phyloP scores from a whole-genome alignment of 2,113 vertebrate species.

The Aspidoscelis tigris region DNA sequence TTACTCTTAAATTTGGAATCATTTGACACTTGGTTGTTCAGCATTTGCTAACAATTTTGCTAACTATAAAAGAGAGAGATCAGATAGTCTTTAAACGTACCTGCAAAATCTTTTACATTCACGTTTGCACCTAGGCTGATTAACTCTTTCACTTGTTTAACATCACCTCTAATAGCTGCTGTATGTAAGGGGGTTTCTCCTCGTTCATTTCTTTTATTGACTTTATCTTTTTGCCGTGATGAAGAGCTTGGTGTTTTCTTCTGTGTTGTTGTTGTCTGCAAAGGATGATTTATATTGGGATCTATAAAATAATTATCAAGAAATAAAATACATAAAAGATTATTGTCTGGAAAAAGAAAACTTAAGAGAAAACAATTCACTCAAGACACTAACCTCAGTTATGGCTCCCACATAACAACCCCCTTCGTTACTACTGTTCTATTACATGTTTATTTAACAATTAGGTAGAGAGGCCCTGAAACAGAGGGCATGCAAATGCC shows the following conservation, averaged over 20 bases:
- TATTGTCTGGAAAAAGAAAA: too few relatives aligned
- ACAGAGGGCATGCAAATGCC: too few relatives aligned
- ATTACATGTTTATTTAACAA: too few relatives aligned
- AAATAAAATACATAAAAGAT: neutral
- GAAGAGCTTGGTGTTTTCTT: conserved; percentile 93
- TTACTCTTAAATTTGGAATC: neutral
- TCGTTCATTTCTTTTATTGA: conserved; percentile 98
- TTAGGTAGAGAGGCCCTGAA: too few relatives aligned
- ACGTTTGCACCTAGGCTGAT: conserved; percentile 97
- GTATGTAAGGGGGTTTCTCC: conserved; percentile 97
- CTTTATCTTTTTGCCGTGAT: conserved; percentile 96
- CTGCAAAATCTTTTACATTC: conserved; percentile 99
- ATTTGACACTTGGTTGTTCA: neutral
- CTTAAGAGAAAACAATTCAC: too few relatives aligned
- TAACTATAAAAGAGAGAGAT: neutral
- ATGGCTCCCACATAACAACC: too few relatives aligned
- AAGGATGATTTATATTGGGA: conserved; percentile 91
- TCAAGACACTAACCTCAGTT: too few relatives aligned
- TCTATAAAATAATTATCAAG: conserved; percentile 77
- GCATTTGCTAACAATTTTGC: neutral
- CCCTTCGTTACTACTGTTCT: too few relatives aligned
- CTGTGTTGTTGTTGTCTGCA: conserved; percentile 88
- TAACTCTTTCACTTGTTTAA: conserved; percentile 95
- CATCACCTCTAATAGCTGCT: conserved; percentile 96
- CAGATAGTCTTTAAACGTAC: conserved; percentile 70